These are phyloP conservation scores for Orthosia cruda DNA, from an alignment of 2,888 invertebrate genomes.

Conservation along the genomic window DNA sequence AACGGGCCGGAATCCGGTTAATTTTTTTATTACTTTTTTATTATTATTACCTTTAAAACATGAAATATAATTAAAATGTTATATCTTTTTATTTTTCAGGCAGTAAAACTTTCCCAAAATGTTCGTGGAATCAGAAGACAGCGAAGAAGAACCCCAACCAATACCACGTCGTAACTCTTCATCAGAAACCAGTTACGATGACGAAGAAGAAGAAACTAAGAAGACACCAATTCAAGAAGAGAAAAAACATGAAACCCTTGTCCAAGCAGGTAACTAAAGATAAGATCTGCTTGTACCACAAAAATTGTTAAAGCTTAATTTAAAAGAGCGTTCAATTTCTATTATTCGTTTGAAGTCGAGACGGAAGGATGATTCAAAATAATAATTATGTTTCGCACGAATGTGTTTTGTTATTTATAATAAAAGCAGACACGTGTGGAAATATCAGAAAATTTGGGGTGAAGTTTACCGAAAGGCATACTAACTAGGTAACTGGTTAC, in stretches of 20 bases:
- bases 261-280: conserved; percentile 49
- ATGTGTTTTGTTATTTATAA: no score
- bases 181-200: conserved; percentile 82
- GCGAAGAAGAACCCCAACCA: conserved; percentile 72
- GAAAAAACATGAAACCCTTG: conserved; percentile 61
- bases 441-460: no score
- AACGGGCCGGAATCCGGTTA: no score
- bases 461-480: no score
- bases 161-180: conserved; percentile 69
- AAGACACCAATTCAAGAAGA: conserved; percentile 38
- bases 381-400: no score
- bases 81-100: not conserved
- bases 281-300: not conserved
- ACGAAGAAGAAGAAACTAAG: conserved; percentile 68
- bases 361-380: no score
- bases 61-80: not conserved
- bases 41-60: not conserved
- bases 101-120: conserved; percentile 39
- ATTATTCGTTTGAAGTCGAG: no score
- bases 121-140: conserved; percentile 75
- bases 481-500: no score
- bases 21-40: no score
- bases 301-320: no score
- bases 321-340: no score
- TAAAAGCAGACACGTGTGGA: no score